Conservation (phyloP, 2,888 invertebrate species). For the Callyntrura guangdongensis region DNA sequence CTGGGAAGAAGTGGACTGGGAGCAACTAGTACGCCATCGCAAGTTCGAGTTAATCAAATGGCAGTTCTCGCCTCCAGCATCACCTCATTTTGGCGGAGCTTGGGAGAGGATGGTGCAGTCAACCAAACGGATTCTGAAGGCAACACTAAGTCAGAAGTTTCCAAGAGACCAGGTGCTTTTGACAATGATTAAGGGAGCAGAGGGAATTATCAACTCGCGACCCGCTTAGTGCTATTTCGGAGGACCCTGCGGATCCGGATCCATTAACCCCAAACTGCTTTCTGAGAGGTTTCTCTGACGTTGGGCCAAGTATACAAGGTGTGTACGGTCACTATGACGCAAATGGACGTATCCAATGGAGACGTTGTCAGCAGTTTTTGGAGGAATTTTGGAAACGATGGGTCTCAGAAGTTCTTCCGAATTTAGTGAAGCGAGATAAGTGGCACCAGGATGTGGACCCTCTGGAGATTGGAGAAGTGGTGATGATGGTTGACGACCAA, state of each 20-base stretch:
- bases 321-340: background rate
- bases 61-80: background rate
- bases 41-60: background rate
- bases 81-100: background rate
- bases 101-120: background rate
- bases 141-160: background rate
- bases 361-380: background rate
- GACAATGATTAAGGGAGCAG: background rate
- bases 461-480: too few species aligned
- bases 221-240: slow-evolving; percentile 22
- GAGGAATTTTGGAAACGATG: background rate
- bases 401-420: too few species aligned
- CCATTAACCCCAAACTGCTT: background rate
- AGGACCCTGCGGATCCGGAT: background rate
- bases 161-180: slow-evolving; percentile 1
- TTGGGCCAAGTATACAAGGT: background rate
- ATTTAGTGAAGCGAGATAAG: too few species aligned
- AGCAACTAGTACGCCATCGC: background rate
- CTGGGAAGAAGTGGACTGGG: background rate
- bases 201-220: slow-evolving; percentile 29
- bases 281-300: background rate
- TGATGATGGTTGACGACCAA: too few species aligned
- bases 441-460: too few species aligned
- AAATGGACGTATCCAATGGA: too few species aligned
- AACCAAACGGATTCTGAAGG: background rate